These are phyloP conservation scores for Mesembrinibis cayennensis DNA, from an alignment of 2,113 vertebrate species.

Conservation along the genomic window DNA sequence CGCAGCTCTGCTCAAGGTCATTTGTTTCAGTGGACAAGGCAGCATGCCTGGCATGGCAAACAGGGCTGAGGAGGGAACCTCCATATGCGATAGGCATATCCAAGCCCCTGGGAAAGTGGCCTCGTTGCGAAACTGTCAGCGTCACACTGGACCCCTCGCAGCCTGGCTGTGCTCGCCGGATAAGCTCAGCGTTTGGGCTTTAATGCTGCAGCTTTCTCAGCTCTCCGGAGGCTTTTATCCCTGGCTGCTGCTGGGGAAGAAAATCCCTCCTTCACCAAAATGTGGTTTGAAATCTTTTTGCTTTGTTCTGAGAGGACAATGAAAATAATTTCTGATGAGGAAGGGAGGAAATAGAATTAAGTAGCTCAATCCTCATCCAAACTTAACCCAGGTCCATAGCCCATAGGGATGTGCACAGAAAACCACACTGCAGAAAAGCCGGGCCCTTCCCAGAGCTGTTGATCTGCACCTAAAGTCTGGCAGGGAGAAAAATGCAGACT, in stretches of 20 bases:
- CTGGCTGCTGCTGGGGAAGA: constrained; percentile 1
- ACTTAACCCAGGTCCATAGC: background rate
- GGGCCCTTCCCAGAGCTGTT: background rate
- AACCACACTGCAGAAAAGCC: background rate
- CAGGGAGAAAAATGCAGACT: background rate
- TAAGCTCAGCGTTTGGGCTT: background rate
- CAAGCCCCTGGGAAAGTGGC: background rate
- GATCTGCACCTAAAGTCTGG: background rate
- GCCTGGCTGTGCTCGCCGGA: background rate
- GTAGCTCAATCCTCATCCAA: background rate
- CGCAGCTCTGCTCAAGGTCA: constrained; percentile 40
- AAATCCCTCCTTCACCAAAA: background rate
- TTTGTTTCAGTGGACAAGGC: constrained; percentile 44
- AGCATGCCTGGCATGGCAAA: constrained; percentile 30
- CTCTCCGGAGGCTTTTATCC: constrained; percentile 2
- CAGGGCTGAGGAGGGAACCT: constrained; percentile 13
- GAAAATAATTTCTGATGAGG: background rate
- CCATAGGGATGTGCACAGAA: background rate
- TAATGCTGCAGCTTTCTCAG: background rate
- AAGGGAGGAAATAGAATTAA: background rate
- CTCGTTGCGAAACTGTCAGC: background rate
- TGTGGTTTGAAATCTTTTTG: background rate
- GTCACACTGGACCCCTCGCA: background rate
- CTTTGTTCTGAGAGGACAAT: background rate
- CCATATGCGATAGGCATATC: background rate